A percentile compares a stretch with the other conserved stretches of the same genome.
phyloP scores from a whole-genome alignment of 2,113 vertebrate genomes.

The Acinonyx jubatus region DNA sequence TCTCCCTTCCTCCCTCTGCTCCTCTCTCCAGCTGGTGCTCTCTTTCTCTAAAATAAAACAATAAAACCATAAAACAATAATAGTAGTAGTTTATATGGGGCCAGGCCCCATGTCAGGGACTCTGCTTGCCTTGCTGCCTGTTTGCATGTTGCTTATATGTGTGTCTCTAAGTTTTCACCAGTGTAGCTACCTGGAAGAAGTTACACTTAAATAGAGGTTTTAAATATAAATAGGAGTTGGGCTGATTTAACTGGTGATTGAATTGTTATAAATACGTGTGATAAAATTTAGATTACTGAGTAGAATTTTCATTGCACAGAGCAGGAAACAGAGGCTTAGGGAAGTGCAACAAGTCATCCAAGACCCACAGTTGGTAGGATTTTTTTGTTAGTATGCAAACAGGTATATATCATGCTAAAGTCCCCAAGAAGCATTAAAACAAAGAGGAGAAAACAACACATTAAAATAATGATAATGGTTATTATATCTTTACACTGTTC shows the following conservation, averaged over 20 bases:
- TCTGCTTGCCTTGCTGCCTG: not conserved
- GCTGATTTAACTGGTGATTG: not conserved
- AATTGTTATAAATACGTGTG: not conserved
- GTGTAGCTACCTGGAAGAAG: not conserved
- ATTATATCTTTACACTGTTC: not conserved
- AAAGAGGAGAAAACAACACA: not conserved
- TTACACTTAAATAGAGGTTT: not conserved
- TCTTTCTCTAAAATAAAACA: no score
- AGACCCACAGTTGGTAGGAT: not conserved
- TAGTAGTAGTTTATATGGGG: not conserved
- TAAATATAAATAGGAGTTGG: not conserved
- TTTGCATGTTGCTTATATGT: no score
- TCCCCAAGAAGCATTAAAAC: not conserved
- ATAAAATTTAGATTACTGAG: not conserved
- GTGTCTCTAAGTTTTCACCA: not conserved
- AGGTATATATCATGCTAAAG: not conserved
- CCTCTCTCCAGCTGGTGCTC: no score
- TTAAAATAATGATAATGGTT: not conserved
- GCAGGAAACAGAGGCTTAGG: not conserved
- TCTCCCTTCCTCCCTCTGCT: no score
- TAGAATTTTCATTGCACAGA: not conserved
- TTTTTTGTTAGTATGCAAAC: not conserved
- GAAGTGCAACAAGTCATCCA: not conserved
- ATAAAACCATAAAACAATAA: not conserved
- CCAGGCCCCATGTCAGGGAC: fast-evolving